A percentile compares a stretch with the other conserved stretches of the same genome.
Conservation (phyloP, 1,140 invertebrate species). For the Drosophila mauritiana region DNA sequence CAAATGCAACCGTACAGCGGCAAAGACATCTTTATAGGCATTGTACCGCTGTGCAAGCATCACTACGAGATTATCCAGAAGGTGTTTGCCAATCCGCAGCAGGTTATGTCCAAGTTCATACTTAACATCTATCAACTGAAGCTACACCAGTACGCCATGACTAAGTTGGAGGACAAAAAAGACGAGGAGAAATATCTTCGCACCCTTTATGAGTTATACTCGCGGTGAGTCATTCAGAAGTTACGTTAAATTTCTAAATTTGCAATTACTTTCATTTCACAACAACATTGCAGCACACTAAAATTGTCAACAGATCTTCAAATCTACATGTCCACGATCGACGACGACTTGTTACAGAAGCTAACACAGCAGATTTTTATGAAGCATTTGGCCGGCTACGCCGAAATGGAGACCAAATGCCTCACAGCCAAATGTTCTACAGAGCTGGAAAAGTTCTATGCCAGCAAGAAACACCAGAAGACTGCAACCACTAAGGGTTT, state of each 20-base stretch:
- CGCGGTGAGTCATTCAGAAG: slow-evolving; percentile 85
- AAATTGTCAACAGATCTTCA: slow-evolving; percentile 90
- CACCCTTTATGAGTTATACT: slow-evolving; percentile 95
- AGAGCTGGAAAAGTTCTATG: slow-evolving; percentile 95
- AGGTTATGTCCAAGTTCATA: slow-evolving; percentile 99
- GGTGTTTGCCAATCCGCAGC: slow-evolving; percentile 98
- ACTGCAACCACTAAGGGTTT: slow-evolving; percentile 96
- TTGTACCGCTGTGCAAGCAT: slow-evolving; percentile 95
- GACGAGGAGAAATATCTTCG: slow-evolving; percentile 95
- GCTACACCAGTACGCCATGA: slow-evolving; percentile 93
- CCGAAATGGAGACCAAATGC: slow-evolving; percentile 89
- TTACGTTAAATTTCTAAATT: background rate
- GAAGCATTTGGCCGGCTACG: slow-evolving; percentile 91
- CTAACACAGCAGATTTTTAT: slow-evolving; percentile 94
- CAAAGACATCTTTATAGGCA: slow-evolving; percentile 96
- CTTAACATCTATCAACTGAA: slow-evolving; percentile 98
- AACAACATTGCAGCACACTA: slow-evolving; percentile 86
- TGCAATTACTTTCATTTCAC: slow-evolving; percentile 19
- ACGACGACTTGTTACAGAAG: slow-evolving; percentile 92
- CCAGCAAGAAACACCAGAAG: slow-evolving; percentile 97
- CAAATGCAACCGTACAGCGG: slow-evolving; percentile 90
- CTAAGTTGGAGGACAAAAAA: slow-evolving; percentile 90
- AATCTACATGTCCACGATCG: slow-evolving; percentile 91
- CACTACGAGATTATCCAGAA: slow-evolving; percentile 95
- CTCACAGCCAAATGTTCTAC: slow-evolving; percentile 90